A percentile compares a stretch with the other conserved stretches of the same genome.
These are phyloP conservation scores for Ips nitidus DNA, from an alignment of 1,140 invertebrate genomes.

Conservation along the genomic window DNA sequence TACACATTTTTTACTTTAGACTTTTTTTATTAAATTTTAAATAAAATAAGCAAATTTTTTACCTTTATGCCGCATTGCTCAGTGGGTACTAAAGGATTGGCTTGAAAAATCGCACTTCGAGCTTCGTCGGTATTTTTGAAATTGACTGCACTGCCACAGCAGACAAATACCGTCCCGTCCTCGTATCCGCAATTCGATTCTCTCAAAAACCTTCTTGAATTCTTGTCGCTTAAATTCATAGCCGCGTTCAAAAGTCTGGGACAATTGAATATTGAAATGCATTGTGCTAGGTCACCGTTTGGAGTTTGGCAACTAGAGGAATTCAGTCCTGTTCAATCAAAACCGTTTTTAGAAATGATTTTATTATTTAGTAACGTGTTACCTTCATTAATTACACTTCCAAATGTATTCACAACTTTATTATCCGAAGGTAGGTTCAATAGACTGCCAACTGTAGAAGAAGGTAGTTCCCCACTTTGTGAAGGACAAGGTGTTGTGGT, in stretches of 20 bases:
- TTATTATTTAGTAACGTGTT: no score
- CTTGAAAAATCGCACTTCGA: not conserved
- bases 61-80: constrained; percentile 5
- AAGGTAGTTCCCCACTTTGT: no score
- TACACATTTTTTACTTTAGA: not conserved
- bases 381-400: no score
- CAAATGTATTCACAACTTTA: no score
- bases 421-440: no score
- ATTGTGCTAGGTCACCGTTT: constrained; percentile 36
- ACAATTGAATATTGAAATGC: constrained; percentile 34
- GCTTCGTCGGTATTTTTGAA: constrained; percentile 6
- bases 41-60: not conserved
- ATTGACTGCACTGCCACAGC: constrained; percentile 30
- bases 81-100: constrained; percentile 4
- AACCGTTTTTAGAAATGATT: no score
- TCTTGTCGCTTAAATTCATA: not conserved
- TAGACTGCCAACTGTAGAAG: no score
- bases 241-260: constrained; percentile 1
- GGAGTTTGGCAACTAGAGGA: constrained; percentile 30
- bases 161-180: constrained; percentile 25
- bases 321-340: no score
- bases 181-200: constrained; percentile 45
- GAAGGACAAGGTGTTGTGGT: no score
- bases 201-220: constrained; percentile 42
- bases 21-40: constrained; percentile 2